phyloP scores from a whole-genome alignment of 2,113 vertebrate genomes.

The Cinclus mexicanus region DNA sequence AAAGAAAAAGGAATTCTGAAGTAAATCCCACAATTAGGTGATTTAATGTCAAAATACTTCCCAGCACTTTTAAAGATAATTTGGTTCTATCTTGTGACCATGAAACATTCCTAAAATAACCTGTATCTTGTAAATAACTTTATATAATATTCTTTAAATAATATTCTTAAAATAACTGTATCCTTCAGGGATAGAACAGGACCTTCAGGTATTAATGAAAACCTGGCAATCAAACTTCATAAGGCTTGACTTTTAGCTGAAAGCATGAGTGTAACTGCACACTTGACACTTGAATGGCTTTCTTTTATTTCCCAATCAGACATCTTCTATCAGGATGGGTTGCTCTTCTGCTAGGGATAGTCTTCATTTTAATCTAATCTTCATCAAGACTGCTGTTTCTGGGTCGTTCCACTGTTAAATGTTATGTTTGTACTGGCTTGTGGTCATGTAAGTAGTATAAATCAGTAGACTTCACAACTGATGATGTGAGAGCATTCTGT shows the following conservation, averaged over 20 bases:
- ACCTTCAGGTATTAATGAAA: neutral
- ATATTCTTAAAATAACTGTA: neutral
- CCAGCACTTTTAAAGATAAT: neutral
- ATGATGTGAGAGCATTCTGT: neutral
- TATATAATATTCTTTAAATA: no score
- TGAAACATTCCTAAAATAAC: constrained; percentile 9
- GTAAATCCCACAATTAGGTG: neutral
- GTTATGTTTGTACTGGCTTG: neutral
- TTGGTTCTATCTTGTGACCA: neutral
- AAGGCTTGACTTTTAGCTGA: neutral
- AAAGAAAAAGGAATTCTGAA: constrained; percentile 2
- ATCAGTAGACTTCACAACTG: neutral
- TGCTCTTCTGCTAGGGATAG: neutral
- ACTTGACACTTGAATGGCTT: neutral
- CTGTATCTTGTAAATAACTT: neutral
- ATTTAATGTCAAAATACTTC: neutral
- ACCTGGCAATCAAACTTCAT: neutral
- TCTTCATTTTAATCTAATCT: neutral
- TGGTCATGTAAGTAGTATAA: neutral
- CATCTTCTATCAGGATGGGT: neutral
- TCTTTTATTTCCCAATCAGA: neutral
- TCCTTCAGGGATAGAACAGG: neutral
- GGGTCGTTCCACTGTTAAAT: neutral
- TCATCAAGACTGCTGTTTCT: neutral
- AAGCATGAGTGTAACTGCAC: neutral